Base-by-base conservation (phyloP, 2,888 invertebrate species). In the Dioctria rufipes region DNA sequence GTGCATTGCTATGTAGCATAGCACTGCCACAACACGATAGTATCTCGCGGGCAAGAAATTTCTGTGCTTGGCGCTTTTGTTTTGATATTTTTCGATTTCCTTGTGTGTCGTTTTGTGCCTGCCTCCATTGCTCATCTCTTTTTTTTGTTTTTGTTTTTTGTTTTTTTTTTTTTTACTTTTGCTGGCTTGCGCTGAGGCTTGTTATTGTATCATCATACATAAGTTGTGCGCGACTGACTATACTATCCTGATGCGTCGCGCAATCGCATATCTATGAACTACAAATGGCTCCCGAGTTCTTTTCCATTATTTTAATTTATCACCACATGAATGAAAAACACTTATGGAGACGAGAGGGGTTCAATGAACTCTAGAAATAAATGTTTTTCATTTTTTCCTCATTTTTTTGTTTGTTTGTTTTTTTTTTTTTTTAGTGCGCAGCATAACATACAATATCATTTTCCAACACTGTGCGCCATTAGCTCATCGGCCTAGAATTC, bases 401-500 rank as follows among this genome's bases (percentile, higher is more conserved):
- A 25, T 25, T 25, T 25, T 25, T 25, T 25, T 25, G 1, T 2
- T 25, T 25, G 0, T 25, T 25, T 54, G 2, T 54, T 46, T 46
- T 5, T 54, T 54, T 54, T 54, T 54, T 77, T 43, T 77, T 77
- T 61, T 46, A 39, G 77, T 25, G 46, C 63, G 77, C 39, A 6
- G 25, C 25, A 25, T 25, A 25, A 25, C 25, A 25, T 25, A 25
- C 25, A 25, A 25, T 25, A 46, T 63, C 77, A 63, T 61, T 77
- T 77, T 77, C 77, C 63, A 46, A 37, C 77, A 77, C 43, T 63
- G 63, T 63, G 63, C 51, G 77, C 77, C 77, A 77, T 77, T 77
- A 77, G 63, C 61, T 77, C 77, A 77, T 77, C 77, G 77, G 77
- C 77, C 77, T 37, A 63, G 77, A 61, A 77, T 77, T 77, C 63